phyloP scores from a whole-genome alignment of 2,797 vertebrate species.

The Acanthurus lineatus region DNA sequence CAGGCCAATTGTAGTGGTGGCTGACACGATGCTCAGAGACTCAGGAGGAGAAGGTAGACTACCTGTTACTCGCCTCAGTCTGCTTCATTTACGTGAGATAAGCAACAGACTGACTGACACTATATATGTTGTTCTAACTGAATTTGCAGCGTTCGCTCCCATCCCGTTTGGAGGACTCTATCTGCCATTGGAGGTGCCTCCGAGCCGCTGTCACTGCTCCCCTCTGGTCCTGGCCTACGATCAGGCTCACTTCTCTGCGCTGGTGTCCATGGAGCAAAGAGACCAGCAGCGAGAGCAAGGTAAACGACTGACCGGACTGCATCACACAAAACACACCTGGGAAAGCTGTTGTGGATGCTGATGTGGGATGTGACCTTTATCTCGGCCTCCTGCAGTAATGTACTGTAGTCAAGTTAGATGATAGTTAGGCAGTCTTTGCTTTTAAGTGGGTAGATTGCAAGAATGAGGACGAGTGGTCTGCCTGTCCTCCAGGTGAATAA shows the following conservation, averaged over 20 bases:
- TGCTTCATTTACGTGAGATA: neutral
- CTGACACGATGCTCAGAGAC: constrained; percentile 98
- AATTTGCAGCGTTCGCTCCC: constrained; percentile 92
- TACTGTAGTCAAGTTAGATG: constrained; percentile 16
- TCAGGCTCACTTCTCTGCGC: constrained; percentile 98
- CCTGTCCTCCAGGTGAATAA: constrained; percentile 78
- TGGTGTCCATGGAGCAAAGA: constrained; percentile 99
- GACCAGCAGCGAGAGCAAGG: constrained; percentile 99
- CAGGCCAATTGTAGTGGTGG: constrained; percentile 95
- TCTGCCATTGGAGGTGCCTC: constrained; percentile 96
- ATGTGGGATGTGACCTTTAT: neutral
- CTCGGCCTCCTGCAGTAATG: neutral
- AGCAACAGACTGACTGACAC: neutral
- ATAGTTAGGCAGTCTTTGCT: constrained; percentile 45
- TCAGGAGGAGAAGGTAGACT: constrained; percentile 94
- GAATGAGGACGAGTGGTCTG: constrained; percentile 53
- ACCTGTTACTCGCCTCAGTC: neutral
- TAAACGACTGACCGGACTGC: constrained; percentile 66
- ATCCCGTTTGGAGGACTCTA: constrained; percentile 98
- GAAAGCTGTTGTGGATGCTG: neutral
- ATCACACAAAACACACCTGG: neutral
- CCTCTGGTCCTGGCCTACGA: constrained; percentile 98
- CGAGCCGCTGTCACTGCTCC: constrained; percentile 97
- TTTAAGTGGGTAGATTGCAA: constrained; percentile 31
- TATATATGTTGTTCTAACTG: constrained; percentile 20